Conservation (phyloP, 2,888 invertebrate species). For the Drosophila heteroneura region DNA sequence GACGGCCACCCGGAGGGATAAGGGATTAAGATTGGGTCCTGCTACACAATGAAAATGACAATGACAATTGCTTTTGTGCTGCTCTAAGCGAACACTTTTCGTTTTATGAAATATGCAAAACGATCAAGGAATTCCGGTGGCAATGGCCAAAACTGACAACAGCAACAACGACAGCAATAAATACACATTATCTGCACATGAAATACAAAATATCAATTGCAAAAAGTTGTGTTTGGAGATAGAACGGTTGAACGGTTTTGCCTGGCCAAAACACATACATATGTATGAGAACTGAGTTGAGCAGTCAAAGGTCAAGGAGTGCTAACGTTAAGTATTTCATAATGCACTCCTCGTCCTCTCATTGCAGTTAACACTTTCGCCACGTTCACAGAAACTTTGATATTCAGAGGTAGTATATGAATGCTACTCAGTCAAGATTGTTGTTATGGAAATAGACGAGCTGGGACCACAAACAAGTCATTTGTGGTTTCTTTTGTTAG, state of each 20-base stretch:
- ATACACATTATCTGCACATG: neutral
- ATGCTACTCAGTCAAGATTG: neutral
- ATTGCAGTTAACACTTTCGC: slow-evolving; percentile 8
- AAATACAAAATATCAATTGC: slow-evolving; percentile 16
- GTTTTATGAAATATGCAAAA: slow-evolving; percentile 72
- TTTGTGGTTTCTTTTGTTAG: neutral
- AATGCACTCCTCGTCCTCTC: neutral
- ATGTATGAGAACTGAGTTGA: neutral
- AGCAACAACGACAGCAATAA: neutral
- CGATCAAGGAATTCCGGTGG: slow-evolving; percentile 66
- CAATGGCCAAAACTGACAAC: slow-evolving; percentile 43
- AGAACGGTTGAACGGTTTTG: slow-evolving; percentile 17
- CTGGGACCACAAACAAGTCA: slow-evolving; percentile 1
- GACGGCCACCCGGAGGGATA: slow-evolving; percentile 21
- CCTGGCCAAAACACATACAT: neutral
- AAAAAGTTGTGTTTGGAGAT: slow-evolving; percentile 46
- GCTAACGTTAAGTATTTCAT: slow-evolving; percentile 11
- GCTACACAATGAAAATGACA: slow-evolving; percentile 20
- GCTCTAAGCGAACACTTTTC: slow-evolving; percentile 52
- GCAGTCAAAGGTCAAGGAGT: slow-evolving; percentile 25
- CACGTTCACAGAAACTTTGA: neutral
- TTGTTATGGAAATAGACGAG: slow-evolving; percentile 1
- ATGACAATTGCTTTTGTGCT: slow-evolving; percentile 59
- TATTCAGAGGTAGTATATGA: neutral
- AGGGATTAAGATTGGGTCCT: slow-evolving; percentile 24